Conservation (phyloP, 1,140 invertebrate genomes). For the Mizuhopecten yessoensis region DNA sequence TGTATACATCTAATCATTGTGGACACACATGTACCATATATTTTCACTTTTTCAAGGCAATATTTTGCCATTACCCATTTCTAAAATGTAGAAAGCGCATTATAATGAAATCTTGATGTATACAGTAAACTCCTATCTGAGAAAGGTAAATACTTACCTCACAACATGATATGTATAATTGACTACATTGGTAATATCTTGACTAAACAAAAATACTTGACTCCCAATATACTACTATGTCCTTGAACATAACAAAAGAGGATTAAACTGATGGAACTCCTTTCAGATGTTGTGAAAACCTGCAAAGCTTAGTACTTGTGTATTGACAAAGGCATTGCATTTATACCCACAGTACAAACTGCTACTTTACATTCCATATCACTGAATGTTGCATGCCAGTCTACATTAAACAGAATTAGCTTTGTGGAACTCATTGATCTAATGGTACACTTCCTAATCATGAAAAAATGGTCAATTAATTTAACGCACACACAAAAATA, state of each 20-base stretch:
- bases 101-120: too few species aligned
- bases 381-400: constrained; percentile 22
- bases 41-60: too few species aligned
- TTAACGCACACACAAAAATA: not conserved
- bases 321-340: not conserved
- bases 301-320: not conserved
- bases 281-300: not conserved
- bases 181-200: too few species aligned
- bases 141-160: too few species aligned
- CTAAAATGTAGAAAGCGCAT: too few species aligned
- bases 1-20: too few species aligned
- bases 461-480: not conserved
- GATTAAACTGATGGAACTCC: not conserved
- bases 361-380: constrained; percentile 5
- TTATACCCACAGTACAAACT: not conserved
- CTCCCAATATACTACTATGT: not conserved
- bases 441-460: not conserved
- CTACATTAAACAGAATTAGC: not conserved
- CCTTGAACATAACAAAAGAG: not conserved
- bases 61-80: too few species aligned
- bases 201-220: not conserved
- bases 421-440: not conserved
- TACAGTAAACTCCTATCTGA: too few species aligned
- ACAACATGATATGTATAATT: too few species aligned
- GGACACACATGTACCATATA: too few species aligned